Evolutionary conservation across 37 sponge, comb jelly and placozoan species (phyloP).

Genomic region (Halichondria panicea): DNA sequence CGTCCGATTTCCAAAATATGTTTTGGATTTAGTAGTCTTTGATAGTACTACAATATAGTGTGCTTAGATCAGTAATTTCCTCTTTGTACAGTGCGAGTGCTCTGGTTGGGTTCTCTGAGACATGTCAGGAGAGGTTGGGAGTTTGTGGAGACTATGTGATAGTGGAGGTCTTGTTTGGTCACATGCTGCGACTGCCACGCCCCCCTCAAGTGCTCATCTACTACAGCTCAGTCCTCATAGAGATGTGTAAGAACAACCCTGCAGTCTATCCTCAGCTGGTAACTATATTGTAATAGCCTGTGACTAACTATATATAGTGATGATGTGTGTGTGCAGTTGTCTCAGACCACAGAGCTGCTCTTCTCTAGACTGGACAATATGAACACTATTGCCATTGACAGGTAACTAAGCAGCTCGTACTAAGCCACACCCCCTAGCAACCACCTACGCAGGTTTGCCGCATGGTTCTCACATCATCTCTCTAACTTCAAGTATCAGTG

Average conservation of each 20-base stretch:
- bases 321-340: constrained; percentile 38
- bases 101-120: constrained; percentile 17
- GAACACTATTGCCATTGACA: constrained; percentile 72
- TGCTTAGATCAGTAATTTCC: too few relatives aligned
- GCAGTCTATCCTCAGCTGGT: constrained; percentile 69
- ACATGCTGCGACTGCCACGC: constrained; percentile 70
- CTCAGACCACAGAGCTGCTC: constrained; percentile 70
- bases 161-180: constrained; percentile 70
- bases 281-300: constrained; percentile 4
- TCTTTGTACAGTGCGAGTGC: constrained; percentile 33
- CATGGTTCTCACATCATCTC: constrained; percentile 92
- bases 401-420: constrained; percentile 57
- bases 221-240: constrained; percentile 82
- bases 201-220: constrained; percentile 76
- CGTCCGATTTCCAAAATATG: too few relatives aligned
- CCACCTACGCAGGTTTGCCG: constrained; percentile 58
- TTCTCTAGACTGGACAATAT: constrained; percentile 83
- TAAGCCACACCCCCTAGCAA: background rate
- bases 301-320: background rate
- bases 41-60: too few relatives aligned
- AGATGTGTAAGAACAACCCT: constrained; percentile 80
- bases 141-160: constrained; percentile 39
- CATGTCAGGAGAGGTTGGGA: constrained; percentile 6
- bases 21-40: too few relatives aligned
- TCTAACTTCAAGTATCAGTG: constrained; percentile 93